Evolutionary conservation across 2,113 vertebrate genomes (phyloP).

Genomic region (Grantiella picta): DNA sequence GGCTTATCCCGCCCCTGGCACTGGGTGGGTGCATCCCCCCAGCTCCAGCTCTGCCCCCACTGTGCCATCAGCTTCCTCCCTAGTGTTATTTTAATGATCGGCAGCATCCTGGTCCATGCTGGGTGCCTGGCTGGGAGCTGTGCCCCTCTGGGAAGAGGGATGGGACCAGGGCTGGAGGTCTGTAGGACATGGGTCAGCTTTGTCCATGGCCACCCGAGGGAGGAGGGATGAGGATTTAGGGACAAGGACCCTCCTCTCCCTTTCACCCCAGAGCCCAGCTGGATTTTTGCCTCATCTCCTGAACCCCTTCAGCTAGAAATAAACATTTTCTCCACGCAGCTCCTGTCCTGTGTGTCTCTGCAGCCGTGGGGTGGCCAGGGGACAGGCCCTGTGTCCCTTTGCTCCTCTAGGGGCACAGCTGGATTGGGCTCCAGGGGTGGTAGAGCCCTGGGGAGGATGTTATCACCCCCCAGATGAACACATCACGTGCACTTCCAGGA

Average conservation of each 20-base stretch:
- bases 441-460: not conserved
- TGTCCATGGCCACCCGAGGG: not conserved
- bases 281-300: not conserved
- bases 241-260: not conserved
- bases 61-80: not conserved
- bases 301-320: not conserved
- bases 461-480: not conserved
- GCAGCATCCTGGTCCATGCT: accelerated
- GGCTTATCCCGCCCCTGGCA: not conserved
- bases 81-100: not conserved
- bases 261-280: not conserved
- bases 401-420: not conserved
- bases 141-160: not conserved
- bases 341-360: not conserved
- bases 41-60: not conserved
- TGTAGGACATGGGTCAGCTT: not conserved
- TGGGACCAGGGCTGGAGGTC: not conserved
- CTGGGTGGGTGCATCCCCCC: not conserved
- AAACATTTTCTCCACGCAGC: not conserved
- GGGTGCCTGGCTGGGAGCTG: not conserved
- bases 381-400: accelerated
- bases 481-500: not conserved
- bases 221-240: not conserved
- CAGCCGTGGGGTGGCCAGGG: not conserved
- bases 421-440: not conserved